Evolutionary conservation across 2,888 invertebrate species (phyloP).

Genomic region (Ochropleura leucogaster): DNA sequence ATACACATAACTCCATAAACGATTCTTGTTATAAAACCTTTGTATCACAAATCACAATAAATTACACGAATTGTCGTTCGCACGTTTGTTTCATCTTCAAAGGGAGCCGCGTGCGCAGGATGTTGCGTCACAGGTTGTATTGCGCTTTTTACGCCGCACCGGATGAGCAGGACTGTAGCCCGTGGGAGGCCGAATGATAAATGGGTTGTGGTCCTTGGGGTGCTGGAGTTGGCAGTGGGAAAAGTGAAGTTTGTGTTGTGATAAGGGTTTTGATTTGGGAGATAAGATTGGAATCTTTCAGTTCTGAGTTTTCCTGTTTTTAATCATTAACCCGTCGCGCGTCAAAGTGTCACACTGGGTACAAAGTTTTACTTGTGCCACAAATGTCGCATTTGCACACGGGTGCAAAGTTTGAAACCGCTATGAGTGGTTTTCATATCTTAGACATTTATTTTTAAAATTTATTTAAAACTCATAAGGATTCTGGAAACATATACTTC

Average conservation of each 20-base stretch:
- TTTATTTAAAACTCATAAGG: too few relatives aligned
- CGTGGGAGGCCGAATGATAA: slow-evolving; percentile 46
- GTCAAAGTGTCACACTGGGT: too few relatives aligned
- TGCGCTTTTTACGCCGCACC: slow-evolving; percentile 57
- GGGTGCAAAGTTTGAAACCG: too few relatives aligned
- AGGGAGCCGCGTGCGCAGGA: slow-evolving; percentile 52
- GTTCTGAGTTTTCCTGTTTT: neutral
- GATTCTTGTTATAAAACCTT: neutral
- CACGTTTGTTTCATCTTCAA: slow-evolving; percentile 46
- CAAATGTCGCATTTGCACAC: too few relatives aligned
- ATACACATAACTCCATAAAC: neutral
- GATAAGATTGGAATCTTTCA: neutral
- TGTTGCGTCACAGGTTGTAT: slow-evolving; percentile 54
- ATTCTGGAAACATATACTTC: too few relatives aligned
- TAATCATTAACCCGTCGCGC: too few relatives aligned
- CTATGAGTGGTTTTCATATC: too few relatives aligned
- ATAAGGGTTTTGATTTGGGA: slow-evolving; percentile 1
- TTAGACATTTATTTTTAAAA: too few relatives aligned
- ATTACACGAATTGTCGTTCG: slow-evolving; percentile 33
- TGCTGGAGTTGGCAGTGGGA: neutral
- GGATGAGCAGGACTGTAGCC: slow-evolving; percentile 51
- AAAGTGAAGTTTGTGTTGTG: slow-evolving; percentile 1
- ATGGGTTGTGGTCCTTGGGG: slow-evolving; percentile 8
- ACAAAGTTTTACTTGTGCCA: too few relatives aligned
- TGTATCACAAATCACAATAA: slow-evolving; percentile 32